These are phyloP conservation scores for Sciurus carolinensis DNA, from an alignment of 2,797 vertebrate species.

Conservation along the genomic window DNA sequence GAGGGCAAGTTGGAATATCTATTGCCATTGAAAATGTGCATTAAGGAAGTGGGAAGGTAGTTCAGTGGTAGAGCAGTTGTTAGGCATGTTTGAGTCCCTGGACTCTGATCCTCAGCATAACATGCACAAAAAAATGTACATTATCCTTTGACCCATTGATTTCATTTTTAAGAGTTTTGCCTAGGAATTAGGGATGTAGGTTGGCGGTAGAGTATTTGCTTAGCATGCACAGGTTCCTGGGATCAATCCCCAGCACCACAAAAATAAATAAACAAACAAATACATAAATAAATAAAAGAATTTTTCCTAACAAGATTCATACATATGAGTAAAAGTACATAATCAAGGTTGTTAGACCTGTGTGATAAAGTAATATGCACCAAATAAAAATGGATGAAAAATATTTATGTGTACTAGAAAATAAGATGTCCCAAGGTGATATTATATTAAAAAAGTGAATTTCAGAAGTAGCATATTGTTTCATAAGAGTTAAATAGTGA, in stretches of 20 bases:
- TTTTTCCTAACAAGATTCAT: neutral
- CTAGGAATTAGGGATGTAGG: neutral
- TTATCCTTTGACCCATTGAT: neutral
- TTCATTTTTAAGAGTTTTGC: slow-evolving; percentile 52
- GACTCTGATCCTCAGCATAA: neutral
- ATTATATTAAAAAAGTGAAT: neutral
- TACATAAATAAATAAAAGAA: neutral
- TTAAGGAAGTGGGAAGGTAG: neutral
- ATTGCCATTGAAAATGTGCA: neutral
- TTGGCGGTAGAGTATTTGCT: no score
- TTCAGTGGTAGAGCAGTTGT: neutral
- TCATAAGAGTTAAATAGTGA: neutral
- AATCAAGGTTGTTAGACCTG: neutral
- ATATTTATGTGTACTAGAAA: neutral
- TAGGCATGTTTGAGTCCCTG: neutral
- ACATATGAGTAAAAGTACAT: neutral
- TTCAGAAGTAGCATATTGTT: neutral
- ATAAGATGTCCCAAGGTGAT: neutral
- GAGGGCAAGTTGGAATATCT: slow-evolving; percentile 14
- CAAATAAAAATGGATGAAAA: neutral
- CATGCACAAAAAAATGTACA: neutral
- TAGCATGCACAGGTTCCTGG: no score
- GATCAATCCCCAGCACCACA: no score
- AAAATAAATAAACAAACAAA: no score
- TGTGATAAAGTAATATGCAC: neutral